Conservation (phyloP, 2,113 vertebrate genomes). For the Periophthalmus modestus region DNA sequence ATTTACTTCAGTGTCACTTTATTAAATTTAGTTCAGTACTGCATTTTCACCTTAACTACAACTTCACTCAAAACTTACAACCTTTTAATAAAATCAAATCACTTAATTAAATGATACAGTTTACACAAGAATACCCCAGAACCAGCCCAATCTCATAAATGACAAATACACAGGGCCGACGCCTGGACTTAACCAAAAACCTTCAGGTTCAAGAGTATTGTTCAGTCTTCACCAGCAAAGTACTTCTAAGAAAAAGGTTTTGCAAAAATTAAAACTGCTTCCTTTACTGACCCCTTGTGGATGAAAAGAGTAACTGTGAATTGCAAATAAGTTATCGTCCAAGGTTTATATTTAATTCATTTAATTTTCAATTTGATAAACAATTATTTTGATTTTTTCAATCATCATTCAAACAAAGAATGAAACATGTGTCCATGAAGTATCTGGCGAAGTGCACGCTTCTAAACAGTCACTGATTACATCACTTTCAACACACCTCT, state of each 20-base stretch:
- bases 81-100: background rate
- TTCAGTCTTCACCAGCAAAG: too few species aligned
- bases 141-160: background rate
- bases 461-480: background rate
- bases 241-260: background rate
- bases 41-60: slow-evolving; percentile 2
- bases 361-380: background rate
- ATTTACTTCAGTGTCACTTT: slow-evolving; percentile 32
- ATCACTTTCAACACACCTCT: background rate
- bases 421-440: background rate
- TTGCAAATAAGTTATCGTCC: background rate
- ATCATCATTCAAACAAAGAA: background rate
- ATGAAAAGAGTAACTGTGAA: background rate
- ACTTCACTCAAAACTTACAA: too few species aligned
- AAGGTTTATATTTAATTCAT: background rate
- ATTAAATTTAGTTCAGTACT: slow-evolving; percentile 2
- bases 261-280: background rate
- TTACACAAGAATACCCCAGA: background rate
- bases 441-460: background rate
- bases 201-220: too few species aligned
- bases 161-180: background rate
- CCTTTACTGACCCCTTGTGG: background rate
- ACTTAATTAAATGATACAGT: background rate
- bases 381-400: too few species aligned
- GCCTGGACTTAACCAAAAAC: background rate